Percentiles rank a stretch among this genome's conserved stretches.
These are phyloP conservation scores for Collichthys lucidus DNA, from an alignment of 2,113 vertebrate species.

Conservation along the genomic window DNA sequence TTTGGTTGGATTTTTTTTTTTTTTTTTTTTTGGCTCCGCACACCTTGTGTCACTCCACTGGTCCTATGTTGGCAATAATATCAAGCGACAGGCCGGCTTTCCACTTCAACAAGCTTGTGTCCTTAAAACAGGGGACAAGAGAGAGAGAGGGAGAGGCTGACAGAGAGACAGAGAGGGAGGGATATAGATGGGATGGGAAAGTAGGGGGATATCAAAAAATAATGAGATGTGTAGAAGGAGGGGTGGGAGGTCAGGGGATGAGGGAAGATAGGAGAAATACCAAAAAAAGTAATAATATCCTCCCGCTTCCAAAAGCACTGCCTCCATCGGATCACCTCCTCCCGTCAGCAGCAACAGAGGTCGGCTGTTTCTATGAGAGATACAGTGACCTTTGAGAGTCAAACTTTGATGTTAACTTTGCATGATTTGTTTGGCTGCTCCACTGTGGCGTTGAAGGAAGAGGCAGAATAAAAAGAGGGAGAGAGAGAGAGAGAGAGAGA, in stretches of 20 bases:
- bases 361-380: conserved; percentile 55
- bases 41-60: conserved; percentile 64
- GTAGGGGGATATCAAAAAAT: conserved; percentile 55
- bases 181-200: conserved; percentile 13
- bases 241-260: conserved; percentile 27
- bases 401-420: conserved; percentile 74
- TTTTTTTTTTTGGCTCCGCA: neutral
- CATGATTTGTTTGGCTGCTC: conserved; percentile 72
- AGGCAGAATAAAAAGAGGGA: conserved; percentile 7
- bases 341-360: conserved; percentile 55
- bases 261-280: conserved; percentile 30
- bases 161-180: conserved; percentile 17
- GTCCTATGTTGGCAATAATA: conserved; percentile 60
- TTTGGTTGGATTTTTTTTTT: neutral
- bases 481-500: conserved; percentile 28
- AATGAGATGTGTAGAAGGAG: conserved; percentile 57
- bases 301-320: neutral
- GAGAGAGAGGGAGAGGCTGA: conserved; percentile 41
- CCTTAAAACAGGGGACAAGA: conserved; percentile 57
- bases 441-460: conserved; percentile 25
- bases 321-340: conserved; percentile 32
- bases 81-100: conserved; percentile 71
- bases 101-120: conserved; percentile 54
- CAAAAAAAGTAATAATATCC: conserved; percentile 35
- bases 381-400: conserved; percentile 73